Evolutionary conservation across 2,113 vertebrate species (phyloP).

Genomic region (Ranitomeya imitator): DNA sequence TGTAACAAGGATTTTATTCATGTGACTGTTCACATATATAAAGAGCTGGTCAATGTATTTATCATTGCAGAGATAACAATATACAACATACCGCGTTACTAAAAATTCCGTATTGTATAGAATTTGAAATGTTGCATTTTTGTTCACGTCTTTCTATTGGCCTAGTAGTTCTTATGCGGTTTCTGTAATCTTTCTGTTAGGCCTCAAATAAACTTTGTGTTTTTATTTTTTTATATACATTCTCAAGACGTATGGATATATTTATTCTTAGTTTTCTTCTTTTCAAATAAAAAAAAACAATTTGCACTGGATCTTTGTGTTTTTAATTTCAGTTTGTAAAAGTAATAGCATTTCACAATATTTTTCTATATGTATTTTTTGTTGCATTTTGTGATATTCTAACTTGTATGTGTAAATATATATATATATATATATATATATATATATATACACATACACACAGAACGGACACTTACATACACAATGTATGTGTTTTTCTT

Average conservation of each 20-base stretch:
- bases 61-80: neutral
- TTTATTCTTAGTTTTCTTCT: conserved; percentile 96
- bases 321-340: neutral
- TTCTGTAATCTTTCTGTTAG: conserved; percentile 80
- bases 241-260: conserved; percentile 97
- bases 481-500: too few species aligned
- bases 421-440: too few species aligned
- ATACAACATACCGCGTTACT: conserved; percentile 1
- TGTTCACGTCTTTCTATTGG: conserved; percentile 14
- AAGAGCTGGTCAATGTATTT: neutral
- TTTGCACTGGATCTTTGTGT: conserved; percentile 13
- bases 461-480: too few species aligned
- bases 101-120: conserved; percentile 22
- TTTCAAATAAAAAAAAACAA: conserved; percentile 90
- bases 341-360: neutral
- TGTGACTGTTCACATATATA: conserved; percentile 51
- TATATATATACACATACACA: too few species aligned
- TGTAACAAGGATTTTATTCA: conserved; percentile 82
- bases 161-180: conserved; percentile 64
- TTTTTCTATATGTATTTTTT: neutral
- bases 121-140: conserved; percentile 36
- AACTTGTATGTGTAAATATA: too few species aligned
- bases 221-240: conserved; percentile 98
- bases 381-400: too few species aligned
- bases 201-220: conserved; percentile 85